Conservation (phyloP, 2,113 vertebrate species). For the Miniopterus natalensis region DNA sequence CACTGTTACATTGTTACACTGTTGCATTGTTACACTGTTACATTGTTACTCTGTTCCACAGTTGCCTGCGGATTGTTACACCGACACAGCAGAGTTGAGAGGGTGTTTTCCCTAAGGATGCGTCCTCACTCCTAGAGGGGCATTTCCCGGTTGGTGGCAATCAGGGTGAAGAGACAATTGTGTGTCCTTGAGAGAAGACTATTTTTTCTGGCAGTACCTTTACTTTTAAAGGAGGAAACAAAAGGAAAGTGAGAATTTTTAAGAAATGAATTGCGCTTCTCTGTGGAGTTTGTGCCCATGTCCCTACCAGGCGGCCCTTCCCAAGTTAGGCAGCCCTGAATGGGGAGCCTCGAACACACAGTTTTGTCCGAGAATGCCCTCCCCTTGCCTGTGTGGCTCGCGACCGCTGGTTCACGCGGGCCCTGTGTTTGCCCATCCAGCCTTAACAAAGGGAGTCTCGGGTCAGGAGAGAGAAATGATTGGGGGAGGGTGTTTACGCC, state of each 20-base stretch:
- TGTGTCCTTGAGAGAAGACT: not conserved
- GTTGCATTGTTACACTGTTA: too few relatives aligned
- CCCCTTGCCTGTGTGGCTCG: not conserved
- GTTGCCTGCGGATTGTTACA: not conserved
- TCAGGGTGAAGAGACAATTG: not conserved
- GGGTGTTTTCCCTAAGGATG: not conserved
- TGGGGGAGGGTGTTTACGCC: not conserved
- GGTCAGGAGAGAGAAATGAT: not conserved
- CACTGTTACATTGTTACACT: too few relatives aligned
- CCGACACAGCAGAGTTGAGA: not conserved
- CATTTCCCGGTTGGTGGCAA: not conserved
- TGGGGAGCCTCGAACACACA: not conserved
- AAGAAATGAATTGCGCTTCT: not conserved
- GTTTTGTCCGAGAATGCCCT: not conserved
- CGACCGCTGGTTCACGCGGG: not conserved
- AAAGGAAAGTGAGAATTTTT: not conserved
- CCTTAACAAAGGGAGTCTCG: not conserved
- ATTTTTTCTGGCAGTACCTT: not conserved
- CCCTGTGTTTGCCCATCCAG: not conserved
- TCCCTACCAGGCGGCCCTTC: not conserved
- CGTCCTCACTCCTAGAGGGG: not conserved
- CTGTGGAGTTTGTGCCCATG: accelerated
- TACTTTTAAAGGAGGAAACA: not conserved
- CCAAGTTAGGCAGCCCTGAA: not conserved
- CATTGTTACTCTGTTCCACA: too few relatives aligned